Evolutionary conservation across 2,888 invertebrate species (phyloP).

Genomic region (Platycheirus rosarum): DNA sequence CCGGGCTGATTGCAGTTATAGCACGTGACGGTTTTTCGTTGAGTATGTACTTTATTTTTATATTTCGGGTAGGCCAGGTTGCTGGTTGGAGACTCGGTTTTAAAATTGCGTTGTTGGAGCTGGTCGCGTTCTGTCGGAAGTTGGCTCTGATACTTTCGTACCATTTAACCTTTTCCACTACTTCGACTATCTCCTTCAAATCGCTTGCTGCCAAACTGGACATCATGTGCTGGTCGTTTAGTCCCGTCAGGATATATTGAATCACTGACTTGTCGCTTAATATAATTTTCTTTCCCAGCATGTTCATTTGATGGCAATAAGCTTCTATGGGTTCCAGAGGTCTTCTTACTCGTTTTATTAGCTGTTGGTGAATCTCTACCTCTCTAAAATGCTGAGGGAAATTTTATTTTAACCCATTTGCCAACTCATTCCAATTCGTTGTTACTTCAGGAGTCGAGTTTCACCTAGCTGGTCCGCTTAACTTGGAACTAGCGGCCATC

Average conservation of each 20-base stretch:
- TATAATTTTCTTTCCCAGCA: background rate
- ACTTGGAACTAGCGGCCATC: conserved; percentile 1
- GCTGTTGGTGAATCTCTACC: too few relatives aligned
- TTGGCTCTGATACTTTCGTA: background rate
- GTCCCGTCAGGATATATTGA: too few relatives aligned
- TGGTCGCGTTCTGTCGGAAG: background rate
- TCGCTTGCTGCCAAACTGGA: background rate
- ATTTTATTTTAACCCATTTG: too few relatives aligned
- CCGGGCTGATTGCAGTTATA: background rate
- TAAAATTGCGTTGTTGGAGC: background rate
- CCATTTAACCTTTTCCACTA: background rate
- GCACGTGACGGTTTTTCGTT: background rate
- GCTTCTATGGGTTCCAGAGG: background rate
- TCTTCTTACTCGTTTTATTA: background rate
- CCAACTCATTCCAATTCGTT: background rate
- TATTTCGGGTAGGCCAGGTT: too few relatives aligned
- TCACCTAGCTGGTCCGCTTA: conserved; percentile 10
- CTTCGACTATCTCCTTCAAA: background rate
- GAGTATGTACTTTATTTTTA: too few relatives aligned
- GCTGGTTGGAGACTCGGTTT: too few relatives aligned
- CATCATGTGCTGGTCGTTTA: too few relatives aligned
- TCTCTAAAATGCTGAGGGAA: too few relatives aligned
- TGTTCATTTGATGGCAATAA: conserved; percentile 11
- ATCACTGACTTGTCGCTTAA: background rate
- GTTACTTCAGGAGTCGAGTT: conserved; percentile 6